Conservation (phyloP, 1,140 invertebrate genomes). For the Phocides pigmalion region DNA sequence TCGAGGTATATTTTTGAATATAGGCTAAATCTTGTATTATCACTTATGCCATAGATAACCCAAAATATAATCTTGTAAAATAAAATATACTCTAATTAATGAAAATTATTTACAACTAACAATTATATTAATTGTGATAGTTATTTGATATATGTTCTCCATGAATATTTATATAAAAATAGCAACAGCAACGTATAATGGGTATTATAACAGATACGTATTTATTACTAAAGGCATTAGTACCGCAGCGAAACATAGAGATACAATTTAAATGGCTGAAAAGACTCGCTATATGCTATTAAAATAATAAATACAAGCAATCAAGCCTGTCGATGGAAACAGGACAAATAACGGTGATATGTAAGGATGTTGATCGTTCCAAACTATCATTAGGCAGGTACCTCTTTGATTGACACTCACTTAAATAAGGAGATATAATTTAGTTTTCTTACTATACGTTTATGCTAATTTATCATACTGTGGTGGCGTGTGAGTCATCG, state of each 20-base stretch:
- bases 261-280: slow-evolving; percentile 6
- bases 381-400: slow-evolving; percentile 47
- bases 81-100: too few species aligned
- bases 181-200: too few species aligned
- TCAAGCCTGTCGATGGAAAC: slow-evolving; percentile 29
- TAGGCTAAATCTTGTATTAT: too few species aligned
- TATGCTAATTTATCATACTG: slow-evolving; percentile 41
- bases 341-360: slow-evolving; percentile 47
- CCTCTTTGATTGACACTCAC: slow-evolving; percentile 44
- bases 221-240: too few species aligned
- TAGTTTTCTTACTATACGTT: slow-evolving; percentile 42
- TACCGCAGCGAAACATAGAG: not conserved
- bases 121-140: too few species aligned
- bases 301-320: slow-evolving; percentile 28
- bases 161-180: too few species aligned
- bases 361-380: slow-evolving; percentile 38
- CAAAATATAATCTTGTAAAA: too few species aligned
- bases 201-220: too few species aligned
- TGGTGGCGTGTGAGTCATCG: slow-evolving; percentile 42
- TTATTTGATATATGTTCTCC: too few species aligned
- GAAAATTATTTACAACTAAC: too few species aligned
- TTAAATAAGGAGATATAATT: slow-evolving; percentile 47
- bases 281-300: slow-evolving; percentile 11
- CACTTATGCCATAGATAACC: too few species aligned
- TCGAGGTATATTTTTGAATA: too few species aligned